A percentile compares a stretch with the other conserved stretches of the same genome.
These are phyloP conservation scores for Heterotilapia buettikoferi DNA, from an alignment of 2,113 vertebrate species.

Conservation along the genomic window DNA sequence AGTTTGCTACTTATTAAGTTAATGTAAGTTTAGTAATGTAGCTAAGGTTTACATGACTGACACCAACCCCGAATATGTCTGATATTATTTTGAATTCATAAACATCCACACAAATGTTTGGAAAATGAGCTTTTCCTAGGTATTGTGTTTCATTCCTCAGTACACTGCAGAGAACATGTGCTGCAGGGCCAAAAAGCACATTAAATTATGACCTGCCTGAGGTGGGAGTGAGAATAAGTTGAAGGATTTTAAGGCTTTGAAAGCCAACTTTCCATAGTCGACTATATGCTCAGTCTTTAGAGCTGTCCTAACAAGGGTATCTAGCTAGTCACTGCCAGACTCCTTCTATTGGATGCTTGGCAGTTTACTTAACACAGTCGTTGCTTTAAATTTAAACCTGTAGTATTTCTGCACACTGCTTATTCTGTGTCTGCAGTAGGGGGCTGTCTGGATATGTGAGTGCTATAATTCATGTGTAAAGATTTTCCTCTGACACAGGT, in stretches of 20 bases:
- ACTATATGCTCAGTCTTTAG: not conserved
- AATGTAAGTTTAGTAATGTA: not conserved
- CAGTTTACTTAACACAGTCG: not conserved
- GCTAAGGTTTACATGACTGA: not conserved
- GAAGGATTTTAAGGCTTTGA: not conserved
- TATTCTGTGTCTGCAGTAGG: constrained; percentile 8
- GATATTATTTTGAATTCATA: not conserved
- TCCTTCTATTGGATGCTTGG: not conserved
- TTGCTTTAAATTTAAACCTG: not conserved
- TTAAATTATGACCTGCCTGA: not conserved
- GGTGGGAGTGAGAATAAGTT: not conserved
- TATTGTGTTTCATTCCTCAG: not conserved
- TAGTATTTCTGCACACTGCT: not conserved
- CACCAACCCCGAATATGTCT: not conserved
- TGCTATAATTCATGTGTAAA: not conserved
- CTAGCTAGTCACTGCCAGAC: not conserved
- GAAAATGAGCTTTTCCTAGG: not conserved
- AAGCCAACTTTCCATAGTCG: not conserved
- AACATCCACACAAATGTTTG: not conserved
- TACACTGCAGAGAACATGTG: not conserved
- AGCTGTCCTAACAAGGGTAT: not conserved
- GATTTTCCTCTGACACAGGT: constrained; percentile 24
- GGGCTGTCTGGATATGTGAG: not conserved
- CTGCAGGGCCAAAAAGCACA: not conserved
- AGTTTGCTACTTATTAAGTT: not conserved